Conservation (phyloP, 2,888 invertebrate genomes). For the Xylota segnis region DNA sequence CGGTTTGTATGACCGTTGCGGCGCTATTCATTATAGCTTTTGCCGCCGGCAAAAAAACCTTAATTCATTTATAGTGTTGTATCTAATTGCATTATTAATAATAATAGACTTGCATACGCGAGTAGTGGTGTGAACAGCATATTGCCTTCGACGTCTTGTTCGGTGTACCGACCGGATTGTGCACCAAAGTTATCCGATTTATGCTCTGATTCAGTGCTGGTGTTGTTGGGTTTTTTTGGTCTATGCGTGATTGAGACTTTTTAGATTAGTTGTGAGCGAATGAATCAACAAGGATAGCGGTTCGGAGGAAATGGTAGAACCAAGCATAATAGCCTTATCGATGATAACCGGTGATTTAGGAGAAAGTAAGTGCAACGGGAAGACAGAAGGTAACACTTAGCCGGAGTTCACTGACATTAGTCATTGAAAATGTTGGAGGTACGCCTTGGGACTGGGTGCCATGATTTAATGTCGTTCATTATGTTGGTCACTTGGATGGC, state of each 20-base stretch:
- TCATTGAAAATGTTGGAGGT: slow-evolving; percentile 1
- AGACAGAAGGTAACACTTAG: slow-evolving; percentile 20
- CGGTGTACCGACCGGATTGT: slow-evolving; percentile 39
- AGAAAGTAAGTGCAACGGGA: slow-evolving; percentile 23
- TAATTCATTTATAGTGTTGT: slow-evolving; percentile 73
- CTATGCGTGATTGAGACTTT: slow-evolving; percentile 45
- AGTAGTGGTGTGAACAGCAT: slow-evolving; percentile 36
- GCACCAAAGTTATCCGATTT: slow-evolving; percentile 48
- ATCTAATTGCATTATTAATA: slow-evolving; percentile 76
- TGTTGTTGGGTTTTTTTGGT: slow-evolving; percentile 13
- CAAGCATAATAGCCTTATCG: slow-evolving; percentile 44
- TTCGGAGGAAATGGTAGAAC: slow-evolving; percentile 6
- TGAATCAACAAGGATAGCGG: slow-evolving; percentile 43
- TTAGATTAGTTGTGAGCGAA: slow-evolving; percentile 25
- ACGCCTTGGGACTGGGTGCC: background rate
- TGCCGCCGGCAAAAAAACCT: slow-evolving; percentile 57
- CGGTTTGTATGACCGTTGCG: slow-evolving; percentile 35
- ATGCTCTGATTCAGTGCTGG: slow-evolving; percentile 23
- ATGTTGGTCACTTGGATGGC: background rate
- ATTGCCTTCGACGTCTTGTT: slow-evolving; percentile 37
- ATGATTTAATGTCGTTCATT: slow-evolving; percentile 9
- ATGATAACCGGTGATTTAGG: slow-evolving; percentile 17
- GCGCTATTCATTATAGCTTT: slow-evolving; percentile 40
- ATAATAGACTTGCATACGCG: slow-evolving; percentile 56
- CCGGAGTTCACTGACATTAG: slow-evolving; percentile 23